Evolutionary conservation across 2,113 vertebrate genomes (phyloP).

Genomic region (Perca fluviatilis): DNA sequence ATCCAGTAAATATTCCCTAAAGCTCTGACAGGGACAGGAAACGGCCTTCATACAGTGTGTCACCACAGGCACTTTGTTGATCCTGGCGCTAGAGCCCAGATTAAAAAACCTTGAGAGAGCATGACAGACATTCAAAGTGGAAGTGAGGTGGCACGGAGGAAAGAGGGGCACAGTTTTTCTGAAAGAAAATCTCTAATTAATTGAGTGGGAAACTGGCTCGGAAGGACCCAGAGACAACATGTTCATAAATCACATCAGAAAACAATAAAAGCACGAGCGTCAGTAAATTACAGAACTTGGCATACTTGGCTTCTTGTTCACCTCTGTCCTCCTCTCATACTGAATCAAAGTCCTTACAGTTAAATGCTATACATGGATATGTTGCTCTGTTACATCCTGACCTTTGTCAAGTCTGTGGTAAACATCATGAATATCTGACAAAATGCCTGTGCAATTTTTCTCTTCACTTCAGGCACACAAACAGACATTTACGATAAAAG

Average conservation of each 20-base stretch:
- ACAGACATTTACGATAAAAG: constrained; percentile 49
- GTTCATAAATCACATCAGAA: constrained; percentile 50
- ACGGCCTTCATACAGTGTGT: constrained; percentile 56
- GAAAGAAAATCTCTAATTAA: constrained; percentile 61
- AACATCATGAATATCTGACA: constrained; percentile 21
- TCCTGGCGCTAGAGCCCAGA: constrained; percentile 37
- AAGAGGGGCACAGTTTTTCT: constrained; percentile 22
- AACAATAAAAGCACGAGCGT: constrained; percentile 35
- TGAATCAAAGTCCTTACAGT: constrained; percentile 52
- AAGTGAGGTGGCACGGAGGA: constrained; percentile 34
- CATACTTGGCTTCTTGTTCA: constrained; percentile 50
- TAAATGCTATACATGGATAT: constrained; percentile 12
- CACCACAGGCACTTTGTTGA: constrained; percentile 60
- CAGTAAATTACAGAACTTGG: constrained; percentile 47
- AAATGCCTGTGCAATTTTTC: constrained; percentile 27
- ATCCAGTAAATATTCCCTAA: constrained; percentile 49
- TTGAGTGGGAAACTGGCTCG: constrained; percentile 47
- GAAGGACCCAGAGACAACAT: constrained; percentile 38
- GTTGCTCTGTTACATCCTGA: constrained; percentile 46
- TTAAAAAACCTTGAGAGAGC: constrained; percentile 46
- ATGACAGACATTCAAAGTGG: constrained; percentile 57
- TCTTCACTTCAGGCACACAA: constrained; percentile 34
- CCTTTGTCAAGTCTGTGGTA: constrained; percentile 27
- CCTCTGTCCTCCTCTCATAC: constrained; percentile 30
- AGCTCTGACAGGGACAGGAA: constrained; percentile 63